Evolutionary conservation across 2,113 vertebrate genomes (phyloP), one percentile per base, ranked within the genome.

Genomic region (Grallaria varia): DNA sequence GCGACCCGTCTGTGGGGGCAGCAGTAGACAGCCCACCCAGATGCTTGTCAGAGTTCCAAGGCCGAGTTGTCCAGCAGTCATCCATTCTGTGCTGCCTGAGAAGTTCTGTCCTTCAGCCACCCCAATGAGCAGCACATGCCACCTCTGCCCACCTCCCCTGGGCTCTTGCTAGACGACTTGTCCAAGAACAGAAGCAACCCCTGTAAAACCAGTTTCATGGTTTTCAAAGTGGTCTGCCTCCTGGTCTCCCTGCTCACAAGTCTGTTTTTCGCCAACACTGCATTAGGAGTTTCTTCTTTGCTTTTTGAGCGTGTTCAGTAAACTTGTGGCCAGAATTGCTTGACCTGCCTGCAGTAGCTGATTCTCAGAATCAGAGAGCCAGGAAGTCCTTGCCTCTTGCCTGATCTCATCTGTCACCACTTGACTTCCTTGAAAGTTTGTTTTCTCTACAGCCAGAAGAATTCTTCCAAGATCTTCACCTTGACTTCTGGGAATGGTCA

Each of bases 111-210:
- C 27, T 87, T 78, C 53, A 62, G 58, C 55, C 14, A 4, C 47
- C 27, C 27, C 13, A 14, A 1, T 0, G 4, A 75, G n/a, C 59
- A 73, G n/a, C 7, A 1, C 0, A 2, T 62, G 35, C 63, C 7
- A 13, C 13, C 31, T 53, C 72, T 75, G 47, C 52, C 52, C 4
- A 0, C 49, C 20, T 87, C 8, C 39, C 10, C 20, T 4, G 17
- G 30, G 60, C 35, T 78, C 12, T 69, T 81, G 14, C 31, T 66
- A 3, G 55, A 33, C 31, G 50, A 0, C 20, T 73, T 66, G 25
- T 58, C 23, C n/a, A 50, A 66, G 33, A 79, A 15, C 3, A 47
- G 15, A 52, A 66, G 8, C 39, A 31, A 52, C 35, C 13, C 33
- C 8, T 35, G 9, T 55, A 58, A 53, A 91, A 85, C 11, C 39